Percentiles rank a stretch among this genome's conserved stretches.
Evolutionary conservation across 2,888 invertebrate genomes (phyloP).

Genomic region (Drosophila eohydei): DNA sequence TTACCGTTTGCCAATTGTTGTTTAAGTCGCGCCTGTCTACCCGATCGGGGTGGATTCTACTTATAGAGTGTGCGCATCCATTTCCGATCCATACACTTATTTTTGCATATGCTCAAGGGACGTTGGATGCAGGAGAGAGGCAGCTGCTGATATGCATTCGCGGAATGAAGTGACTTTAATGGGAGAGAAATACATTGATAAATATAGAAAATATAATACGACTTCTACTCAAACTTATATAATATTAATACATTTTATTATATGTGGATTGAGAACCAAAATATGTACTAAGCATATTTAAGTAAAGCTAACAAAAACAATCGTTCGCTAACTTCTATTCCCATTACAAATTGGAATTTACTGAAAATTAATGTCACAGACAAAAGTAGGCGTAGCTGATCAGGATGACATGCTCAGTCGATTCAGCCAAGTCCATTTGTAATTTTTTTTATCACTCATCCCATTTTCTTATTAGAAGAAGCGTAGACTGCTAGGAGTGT

Average conservation of each 20-base stretch:
- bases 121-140: background rate
- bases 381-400: too few relatives aligned
- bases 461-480: too few relatives aligned
- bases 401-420: too few relatives aligned
- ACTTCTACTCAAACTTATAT: background rate
- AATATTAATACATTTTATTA: background rate
- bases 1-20: slow-evolving; percentile 72
- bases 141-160: slow-evolving; percentile 53
- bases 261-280: background rate
- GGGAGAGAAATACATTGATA: background rate
- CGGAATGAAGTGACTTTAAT: slow-evolving; percentile 2
- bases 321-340: too few relatives aligned
- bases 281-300: background rate
- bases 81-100: slow-evolving; percentile 11
- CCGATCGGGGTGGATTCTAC: slow-evolving; percentile 32
- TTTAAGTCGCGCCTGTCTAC: slow-evolving; percentile 54
- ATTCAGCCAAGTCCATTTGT: too few relatives aligned
- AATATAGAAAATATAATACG: background rate
- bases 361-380: too few relatives aligned
- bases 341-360: too few relatives aligned
- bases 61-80: slow-evolving; percentile 24
- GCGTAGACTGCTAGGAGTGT: too few relatives aligned
- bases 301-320: too few relatives aligned
- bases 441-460: too few relatives aligned
- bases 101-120: slow-evolving; percentile 74